Evolutionary conservation across 2,113 vertebrate genomes (phyloP), one percentile per base, ranked within the genome.

Genomic region (Scomber scombrus): DNA sequence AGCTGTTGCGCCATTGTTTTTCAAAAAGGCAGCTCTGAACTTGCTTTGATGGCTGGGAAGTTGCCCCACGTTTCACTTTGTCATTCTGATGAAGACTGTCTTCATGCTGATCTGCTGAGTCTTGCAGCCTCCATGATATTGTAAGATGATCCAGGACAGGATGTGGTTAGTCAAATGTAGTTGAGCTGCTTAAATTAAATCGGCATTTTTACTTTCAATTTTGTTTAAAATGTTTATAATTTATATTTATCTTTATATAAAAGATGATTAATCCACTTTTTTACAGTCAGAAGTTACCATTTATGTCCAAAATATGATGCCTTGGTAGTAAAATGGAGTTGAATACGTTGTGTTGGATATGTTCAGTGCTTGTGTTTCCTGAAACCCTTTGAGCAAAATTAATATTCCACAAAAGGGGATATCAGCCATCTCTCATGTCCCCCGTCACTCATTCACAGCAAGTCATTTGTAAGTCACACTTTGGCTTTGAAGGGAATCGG

Each of bases 391-490:
- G 77, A 83, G 86, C 52, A 85, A 91, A 85, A 88, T 91, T 87
- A 84, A 88, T 89, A 85, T 78, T 82, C 87, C 79, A 81, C 78
- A 76, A 81, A 82, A 69, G 74, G 74, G 74, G 61, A 88, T 73
- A 88, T 66, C 84, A 80, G 85, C 79, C 88, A 74, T 94, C 88
- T 88, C 87, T 89, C 92, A 90, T 91, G 84, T 93, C 88, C 51
- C 84, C 88, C 87, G 66, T 94, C 93, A 94, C 93, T 94, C 93
- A 90, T 90, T 93, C 88, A 75, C 87, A 91, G 89, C 81, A 64
- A 93, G 87, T 88, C 93, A 95, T 94, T 95, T 95, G 94, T 95
- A 93, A 94, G 87, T 95, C 93, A 95, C 95, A 95, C 93, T 91
- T 91, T 47, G 83, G 85, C 89, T 94, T 94, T 94, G 88, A 94